Evolutionary conservation across 2,888 invertebrate genomes (phyloP), one percentile per base, ranked within the genome.

Genomic region (Aphidius colemani): DNA sequence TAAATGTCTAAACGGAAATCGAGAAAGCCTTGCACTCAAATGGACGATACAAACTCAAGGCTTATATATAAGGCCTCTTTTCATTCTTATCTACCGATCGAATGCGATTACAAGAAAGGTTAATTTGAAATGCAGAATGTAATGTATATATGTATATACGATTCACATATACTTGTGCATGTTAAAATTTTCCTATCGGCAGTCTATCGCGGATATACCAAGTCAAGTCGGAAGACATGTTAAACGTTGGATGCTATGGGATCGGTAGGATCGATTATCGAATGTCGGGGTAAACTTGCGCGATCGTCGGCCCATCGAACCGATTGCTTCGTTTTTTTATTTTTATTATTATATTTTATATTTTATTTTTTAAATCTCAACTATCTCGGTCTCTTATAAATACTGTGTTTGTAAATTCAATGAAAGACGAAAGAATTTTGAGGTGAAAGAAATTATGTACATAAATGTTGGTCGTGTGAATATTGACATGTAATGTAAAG

Each of bases 51-150:
- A 30, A 30, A 30, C 5, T 30, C 30, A 30, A 30, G 30, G 30
- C 30, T 30, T 30, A 30, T 30, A 3, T 30, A 30, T 30, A 30
- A 30, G 30, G 18, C 51, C 51, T 53, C 13, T 53, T 53, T 8
- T 53, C 41, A 53, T 11, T 43, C 41, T 7, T 43, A 53, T 53
- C 53, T 53, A 41, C 43, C 41, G 53, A 53, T 51, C 51, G 10
- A 51, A 51, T 30, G 53, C 53, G 43, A 53, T 53, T 53, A 11
- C 53, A 5, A 45, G 55, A 48, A 46, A 59, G 63, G 63, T 63
- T 58, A 63, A 63, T 63, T 63, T 53, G 58, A 63, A 63, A 40
- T 30, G 51, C 58, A 53, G 10, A 9, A 58, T 45, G 53, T 53
- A 10, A 7, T 53, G 11, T n/a, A 4, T 40, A 10, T 40, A 43